Evolutionary conservation across 2,113 vertebrate species (phyloP).

Genomic region (Xerus inauris): DNA sequence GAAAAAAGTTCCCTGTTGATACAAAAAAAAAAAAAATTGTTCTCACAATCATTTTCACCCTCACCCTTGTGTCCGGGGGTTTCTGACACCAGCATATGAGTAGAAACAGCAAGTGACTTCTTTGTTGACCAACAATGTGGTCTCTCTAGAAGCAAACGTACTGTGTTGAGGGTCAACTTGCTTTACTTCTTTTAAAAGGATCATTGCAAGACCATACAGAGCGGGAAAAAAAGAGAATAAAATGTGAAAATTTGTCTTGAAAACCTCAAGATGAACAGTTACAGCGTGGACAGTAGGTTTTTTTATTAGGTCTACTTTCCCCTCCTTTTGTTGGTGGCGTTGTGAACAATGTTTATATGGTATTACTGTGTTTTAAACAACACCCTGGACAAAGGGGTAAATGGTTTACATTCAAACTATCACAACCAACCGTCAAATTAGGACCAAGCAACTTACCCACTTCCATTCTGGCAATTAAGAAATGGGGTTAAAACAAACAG

Average conservation of each 20-base stretch:
- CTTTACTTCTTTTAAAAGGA: background rate
- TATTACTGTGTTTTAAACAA: background rate
- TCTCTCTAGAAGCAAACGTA: background rate
- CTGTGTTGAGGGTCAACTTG: background rate
- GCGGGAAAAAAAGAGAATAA: background rate
- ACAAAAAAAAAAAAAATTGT: background rate
- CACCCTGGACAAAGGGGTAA: background rate
- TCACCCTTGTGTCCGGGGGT: fast-evolving
- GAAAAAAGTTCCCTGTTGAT: background rate
- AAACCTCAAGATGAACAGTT: background rate
- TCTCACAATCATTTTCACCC: background rate
- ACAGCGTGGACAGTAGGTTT: too few species aligned
- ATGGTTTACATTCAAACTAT: background rate
- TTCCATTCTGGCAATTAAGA: background rate
- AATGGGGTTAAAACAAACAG: background rate
- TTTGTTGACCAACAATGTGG: background rate
- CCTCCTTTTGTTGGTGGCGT: background rate
- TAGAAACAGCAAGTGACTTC: background rate
- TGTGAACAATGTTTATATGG: background rate
- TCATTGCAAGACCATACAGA: background rate
- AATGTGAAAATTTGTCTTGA: background rate
- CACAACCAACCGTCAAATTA: background rate
- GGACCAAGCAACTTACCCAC: background rate
- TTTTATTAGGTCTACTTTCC: background rate
- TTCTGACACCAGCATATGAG: background rate